phyloP scores from a whole-genome alignment of 2,797 vertebrate genomes.

The Xyrichtys novacula region DNA sequence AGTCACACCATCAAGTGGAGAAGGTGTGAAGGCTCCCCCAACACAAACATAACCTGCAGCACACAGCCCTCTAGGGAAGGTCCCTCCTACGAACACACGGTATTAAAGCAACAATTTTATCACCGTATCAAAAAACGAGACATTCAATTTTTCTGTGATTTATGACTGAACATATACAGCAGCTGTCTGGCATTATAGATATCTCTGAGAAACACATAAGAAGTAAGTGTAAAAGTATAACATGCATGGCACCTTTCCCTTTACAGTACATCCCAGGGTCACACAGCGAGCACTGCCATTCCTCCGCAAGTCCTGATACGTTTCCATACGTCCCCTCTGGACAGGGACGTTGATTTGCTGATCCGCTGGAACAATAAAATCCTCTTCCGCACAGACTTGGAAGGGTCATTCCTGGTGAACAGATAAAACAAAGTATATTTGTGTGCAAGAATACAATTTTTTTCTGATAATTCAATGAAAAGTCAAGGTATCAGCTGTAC shows the following conservation, averaged over 20 bases:
- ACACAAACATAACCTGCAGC: conserved; percentile 82
- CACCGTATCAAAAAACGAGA: neutral
- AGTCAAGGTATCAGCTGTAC: conserved; percentile 61
- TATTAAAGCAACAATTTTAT: conserved; percentile 24
- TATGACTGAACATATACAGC: neutral
- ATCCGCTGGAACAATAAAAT: conserved; percentile 82
- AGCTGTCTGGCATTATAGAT: neutral
- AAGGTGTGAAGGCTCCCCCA: conserved; percentile 69
- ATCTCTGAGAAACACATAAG: neutral
- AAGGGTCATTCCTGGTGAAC: conserved; percentile 69
- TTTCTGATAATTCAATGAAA: conserved; percentile 1
- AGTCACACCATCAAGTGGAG: conserved; percentile 67
- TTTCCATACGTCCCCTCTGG: conserved; percentile 84
- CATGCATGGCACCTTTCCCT: conserved; percentile 75
- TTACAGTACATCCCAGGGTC: conserved; percentile 84
- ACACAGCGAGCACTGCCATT: conserved; percentile 79
- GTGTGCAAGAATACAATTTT: neutral
- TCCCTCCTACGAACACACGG: conserved; percentile 72
- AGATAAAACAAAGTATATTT: conserved; percentile 3
- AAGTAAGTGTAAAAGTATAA: neutral
- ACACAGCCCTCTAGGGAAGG: conserved; percentile 78
- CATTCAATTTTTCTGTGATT: neutral
- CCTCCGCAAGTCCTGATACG: conserved; percentile 72
- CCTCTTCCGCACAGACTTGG: conserved; percentile 80
- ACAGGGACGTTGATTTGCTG: conserved; percentile 78